These are phyloP conservation scores for Tauraco erythrolophus DNA, from an alignment of 2,113 vertebrate genomes.

Conservation along the genomic window DNA sequence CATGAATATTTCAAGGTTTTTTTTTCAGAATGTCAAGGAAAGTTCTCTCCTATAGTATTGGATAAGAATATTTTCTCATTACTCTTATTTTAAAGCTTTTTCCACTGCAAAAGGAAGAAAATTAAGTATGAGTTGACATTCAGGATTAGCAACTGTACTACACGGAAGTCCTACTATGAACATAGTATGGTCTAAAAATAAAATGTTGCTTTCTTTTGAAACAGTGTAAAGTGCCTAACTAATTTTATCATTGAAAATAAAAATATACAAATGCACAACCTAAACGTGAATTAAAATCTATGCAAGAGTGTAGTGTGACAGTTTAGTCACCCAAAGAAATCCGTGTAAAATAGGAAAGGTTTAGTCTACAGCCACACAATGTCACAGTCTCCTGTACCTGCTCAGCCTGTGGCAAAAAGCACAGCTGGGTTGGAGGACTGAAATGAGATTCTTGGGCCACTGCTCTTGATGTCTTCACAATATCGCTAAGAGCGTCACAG, in stretches of 20 bases:
- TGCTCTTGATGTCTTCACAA: background rate
- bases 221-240: background rate
- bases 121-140: background rate
- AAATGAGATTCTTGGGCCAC: background rate
- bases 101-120: background rate
- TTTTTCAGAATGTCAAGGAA: background rate
- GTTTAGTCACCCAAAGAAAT: background rate
- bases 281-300: background rate
- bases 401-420: background rate
- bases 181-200: background rate
- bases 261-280: background rate
- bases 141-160: background rate
- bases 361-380: background rate
- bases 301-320: background rate
- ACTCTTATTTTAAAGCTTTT: background rate
- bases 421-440: background rate
- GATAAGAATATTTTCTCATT: background rate
- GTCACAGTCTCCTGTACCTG: background rate
- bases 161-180: background rate
- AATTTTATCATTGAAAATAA: background rate
- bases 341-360: background rate
- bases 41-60: background rate
- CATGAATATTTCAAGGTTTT: background rate
- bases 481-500: background rate
- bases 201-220: background rate